These are phyloP conservation scores for Ceratosolen fusciceps DNA, from an alignment of 1,140 invertebrate species.

Conservation along the genomic window DNA sequence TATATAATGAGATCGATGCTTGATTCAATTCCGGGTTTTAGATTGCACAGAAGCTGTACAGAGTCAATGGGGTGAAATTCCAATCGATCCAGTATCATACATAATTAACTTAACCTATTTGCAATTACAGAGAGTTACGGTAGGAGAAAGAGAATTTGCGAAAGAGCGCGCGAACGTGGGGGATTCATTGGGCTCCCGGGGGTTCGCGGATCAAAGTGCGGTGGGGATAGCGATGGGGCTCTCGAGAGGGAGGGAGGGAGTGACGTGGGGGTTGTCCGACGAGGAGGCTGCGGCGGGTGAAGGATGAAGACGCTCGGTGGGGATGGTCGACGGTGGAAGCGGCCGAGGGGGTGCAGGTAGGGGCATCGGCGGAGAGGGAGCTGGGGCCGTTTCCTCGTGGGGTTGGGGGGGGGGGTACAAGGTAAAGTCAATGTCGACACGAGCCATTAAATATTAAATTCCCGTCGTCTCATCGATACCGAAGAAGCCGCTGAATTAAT, in stretches of 20 bases:
- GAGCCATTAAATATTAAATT: slow-evolving; percentile 43
- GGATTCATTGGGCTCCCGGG: background rate
- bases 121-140: slow-evolving; percentile 27
- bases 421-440: slow-evolving; percentile 43
- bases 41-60: background rate
- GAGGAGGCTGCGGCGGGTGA: background rate
- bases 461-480: slow-evolving; percentile 13
- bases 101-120: slow-evolving; percentile 47
- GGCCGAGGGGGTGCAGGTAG: background rate
- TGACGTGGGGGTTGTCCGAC: background rate
- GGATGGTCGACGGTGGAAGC: background rate
- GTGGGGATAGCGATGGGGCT: background rate
- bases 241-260: background rate
- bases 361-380: background rate
- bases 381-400: background rate
- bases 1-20: slow-evolving; percentile 36
- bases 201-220: background rate
- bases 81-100: slow-evolving; percentile 39
- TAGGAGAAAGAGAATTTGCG: background rate
- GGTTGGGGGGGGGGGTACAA: background rate
- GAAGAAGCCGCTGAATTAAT: slow-evolving; percentile 29
- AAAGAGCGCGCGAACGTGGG: background rate
- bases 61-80: slow-evolving; percentile 36
- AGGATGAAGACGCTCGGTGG: background rate
- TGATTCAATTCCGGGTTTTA: slow-evolving; percentile 35